Conservation (phyloP, 2,888 invertebrate genomes). For the Hanleya hanleyi region DNA sequence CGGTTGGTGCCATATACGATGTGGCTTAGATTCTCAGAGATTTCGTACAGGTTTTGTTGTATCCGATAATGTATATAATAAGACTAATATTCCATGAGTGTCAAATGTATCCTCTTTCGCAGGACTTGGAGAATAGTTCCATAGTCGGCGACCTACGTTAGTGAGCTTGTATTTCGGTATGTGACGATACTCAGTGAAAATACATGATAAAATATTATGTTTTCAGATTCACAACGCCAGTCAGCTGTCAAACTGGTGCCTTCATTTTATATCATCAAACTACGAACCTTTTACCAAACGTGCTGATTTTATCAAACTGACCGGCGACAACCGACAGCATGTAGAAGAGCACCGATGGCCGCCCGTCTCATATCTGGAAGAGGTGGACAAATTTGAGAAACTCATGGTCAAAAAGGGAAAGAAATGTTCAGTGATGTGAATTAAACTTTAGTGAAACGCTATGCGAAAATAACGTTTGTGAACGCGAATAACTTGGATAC, state of each 20-base stretch:
- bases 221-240: slow-evolving; percentile 62
- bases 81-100: neutral
- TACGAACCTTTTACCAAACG: slow-evolving; percentile 58
- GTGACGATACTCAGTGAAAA: too few species aligned
- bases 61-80: neutral
- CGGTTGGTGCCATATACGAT: too few species aligned
- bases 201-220: neutral
- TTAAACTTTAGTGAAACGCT: too few species aligned
- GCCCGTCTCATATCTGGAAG: slow-evolving; percentile 63
- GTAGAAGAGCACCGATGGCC: slow-evolving; percentile 67
- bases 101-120: neutral
- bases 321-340: slow-evolving; percentile 49
- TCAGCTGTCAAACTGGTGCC: slow-evolving; percentile 65
- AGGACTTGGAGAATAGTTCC: neutral
- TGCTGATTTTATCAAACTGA: slow-evolving; percentile 54
- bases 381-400: slow-evolving; percentile 58
- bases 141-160: too few species aligned
- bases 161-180: too few species aligned
- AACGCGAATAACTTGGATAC: too few species aligned
- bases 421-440: slow-evolving; percentile 46
- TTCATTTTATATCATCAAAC: slow-evolving; percentile 67
- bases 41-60: too few species aligned
- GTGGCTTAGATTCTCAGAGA: too few species aligned
- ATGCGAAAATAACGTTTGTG: too few species aligned
- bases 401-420: slow-evolving; percentile 38